Evolutionary conservation across 2,888 invertebrate genomes (phyloP).

Genomic region (Apamea monoglypha): DNA sequence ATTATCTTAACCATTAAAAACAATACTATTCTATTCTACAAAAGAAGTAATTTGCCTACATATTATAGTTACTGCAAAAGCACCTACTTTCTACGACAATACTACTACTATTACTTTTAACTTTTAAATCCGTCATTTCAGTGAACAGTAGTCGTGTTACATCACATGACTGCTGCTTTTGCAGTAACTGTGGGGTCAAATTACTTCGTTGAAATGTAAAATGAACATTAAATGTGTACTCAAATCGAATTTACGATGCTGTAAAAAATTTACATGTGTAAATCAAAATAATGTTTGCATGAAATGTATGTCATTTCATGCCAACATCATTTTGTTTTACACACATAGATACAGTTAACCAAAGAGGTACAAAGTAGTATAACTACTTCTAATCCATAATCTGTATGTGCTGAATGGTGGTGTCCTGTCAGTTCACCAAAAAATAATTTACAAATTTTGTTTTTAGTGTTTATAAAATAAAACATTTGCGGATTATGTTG

Average conservation of each 20-base stretch:
- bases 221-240: slow-evolving; percentile 13
- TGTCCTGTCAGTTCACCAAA: no score
- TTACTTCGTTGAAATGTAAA: neutral
- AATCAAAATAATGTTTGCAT: no score
- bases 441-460: no score
- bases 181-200: no score
- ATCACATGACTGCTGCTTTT: no score
- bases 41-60: neutral
- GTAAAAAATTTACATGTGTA: slow-evolving; percentile 9
- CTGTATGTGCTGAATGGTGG: neutral
- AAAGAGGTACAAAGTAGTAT: neutral
- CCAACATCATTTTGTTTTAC: neutral
- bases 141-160: slow-evolving; percentile 3
- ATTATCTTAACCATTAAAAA: neutral
- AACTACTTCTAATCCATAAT: neutral
- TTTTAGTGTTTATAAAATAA: no score
- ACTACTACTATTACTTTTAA: no score
- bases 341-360: neutral
- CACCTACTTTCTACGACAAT: neutral
- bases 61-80: neutral
- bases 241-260: slow-evolving; percentile 19
- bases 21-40: no score
- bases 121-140: no score
- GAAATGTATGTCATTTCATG: no score
- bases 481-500: no score